Evolutionary conservation across 2,888 invertebrate species (phyloP).

Genomic region (Dicyrtomina minuta): DNA sequence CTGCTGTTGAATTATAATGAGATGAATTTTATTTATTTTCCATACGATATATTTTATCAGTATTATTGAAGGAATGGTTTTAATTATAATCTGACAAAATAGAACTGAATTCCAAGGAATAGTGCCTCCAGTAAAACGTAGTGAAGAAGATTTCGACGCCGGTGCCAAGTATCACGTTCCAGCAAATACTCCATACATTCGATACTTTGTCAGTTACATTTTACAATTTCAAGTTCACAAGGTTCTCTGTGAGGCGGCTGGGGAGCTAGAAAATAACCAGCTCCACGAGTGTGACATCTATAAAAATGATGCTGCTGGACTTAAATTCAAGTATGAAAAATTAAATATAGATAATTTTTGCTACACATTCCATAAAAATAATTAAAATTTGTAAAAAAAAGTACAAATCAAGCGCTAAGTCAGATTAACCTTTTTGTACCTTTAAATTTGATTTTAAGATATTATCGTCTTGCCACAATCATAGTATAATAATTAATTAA

Average conservation of each 20-base stretch:
- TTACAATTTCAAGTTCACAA: constrained; percentile 61
- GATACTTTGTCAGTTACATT: constrained; percentile 60
- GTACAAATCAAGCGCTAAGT: too few relatives aligned
- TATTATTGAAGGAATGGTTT: too few relatives aligned
- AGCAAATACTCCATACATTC: constrained; percentile 51
- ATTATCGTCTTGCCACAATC: too few relatives aligned
- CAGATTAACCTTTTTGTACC: too few relatives aligned
- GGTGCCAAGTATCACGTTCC: constrained; percentile 80
- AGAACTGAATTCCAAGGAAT: constrained; percentile 62
- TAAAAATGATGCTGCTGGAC: constrained; percentile 43
- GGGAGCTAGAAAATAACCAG: constrained; percentile 54
- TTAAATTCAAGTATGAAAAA: constrained; percentile 24
- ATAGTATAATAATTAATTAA: too few relatives aligned
- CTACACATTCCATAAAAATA: background rate
- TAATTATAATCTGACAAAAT: too few relatives aligned
- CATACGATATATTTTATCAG: background rate
- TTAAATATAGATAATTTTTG: background rate
- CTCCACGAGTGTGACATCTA: constrained; percentile 60
- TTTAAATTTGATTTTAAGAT: too few relatives aligned
- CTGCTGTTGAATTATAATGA: too few relatives aligned
- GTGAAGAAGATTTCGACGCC: constrained; percentile 77
- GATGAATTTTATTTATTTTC: too few relatives aligned
- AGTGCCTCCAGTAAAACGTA: constrained; percentile 68
- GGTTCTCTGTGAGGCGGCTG: constrained; percentile 58
- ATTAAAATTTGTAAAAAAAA: background rate